Percentiles rank a stretch among this genome's conserved stretches.
Conservation (phyloP, 2,113 vertebrate genomes). For the Tachycineta bicolor region DNA sequence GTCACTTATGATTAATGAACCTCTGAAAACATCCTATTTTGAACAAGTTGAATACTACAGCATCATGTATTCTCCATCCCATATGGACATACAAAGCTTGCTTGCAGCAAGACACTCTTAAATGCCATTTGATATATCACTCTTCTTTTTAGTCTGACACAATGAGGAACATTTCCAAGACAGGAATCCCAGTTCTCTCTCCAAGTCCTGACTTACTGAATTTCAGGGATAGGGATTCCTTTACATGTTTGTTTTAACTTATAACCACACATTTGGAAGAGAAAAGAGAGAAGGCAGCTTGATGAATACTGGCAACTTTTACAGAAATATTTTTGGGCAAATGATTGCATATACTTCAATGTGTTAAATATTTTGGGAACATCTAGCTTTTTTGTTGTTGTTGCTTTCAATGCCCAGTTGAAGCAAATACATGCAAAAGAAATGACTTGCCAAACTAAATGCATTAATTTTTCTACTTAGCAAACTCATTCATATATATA, state of each 20-base stretch:
- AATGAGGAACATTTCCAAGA: neutral
- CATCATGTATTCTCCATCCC: neutral
- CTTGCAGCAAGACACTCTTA: neutral
- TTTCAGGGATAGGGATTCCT: constrained; percentile 26
- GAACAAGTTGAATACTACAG: neutral
- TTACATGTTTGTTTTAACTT: constrained; percentile 39
- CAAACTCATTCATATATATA: neutral
- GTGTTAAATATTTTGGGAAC: constrained; percentile 31
- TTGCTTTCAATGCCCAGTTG: constrained; percentile 1
- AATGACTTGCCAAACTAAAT: neutral
- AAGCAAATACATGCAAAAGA: constrained; percentile 24
- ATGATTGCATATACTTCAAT: neutral
- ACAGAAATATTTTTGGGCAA: constrained; percentile 14
- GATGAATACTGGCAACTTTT: constrained; percentile 31
- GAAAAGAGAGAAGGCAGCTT: constrained; percentile 23
- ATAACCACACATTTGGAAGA: constrained; percentile 44
- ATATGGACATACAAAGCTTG: neutral
- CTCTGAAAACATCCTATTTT: neutral
- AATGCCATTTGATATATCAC: neutral
- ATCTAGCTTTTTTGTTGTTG: constrained; percentile 8
- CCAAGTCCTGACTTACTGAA: neutral
- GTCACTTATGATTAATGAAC: neutral
- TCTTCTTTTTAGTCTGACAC: neutral
- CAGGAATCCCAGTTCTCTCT: neutral
- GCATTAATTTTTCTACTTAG: neutral